Conservation (phyloP, 2,113 vertebrate species). For the Andinoacara biseriatus region DNA sequence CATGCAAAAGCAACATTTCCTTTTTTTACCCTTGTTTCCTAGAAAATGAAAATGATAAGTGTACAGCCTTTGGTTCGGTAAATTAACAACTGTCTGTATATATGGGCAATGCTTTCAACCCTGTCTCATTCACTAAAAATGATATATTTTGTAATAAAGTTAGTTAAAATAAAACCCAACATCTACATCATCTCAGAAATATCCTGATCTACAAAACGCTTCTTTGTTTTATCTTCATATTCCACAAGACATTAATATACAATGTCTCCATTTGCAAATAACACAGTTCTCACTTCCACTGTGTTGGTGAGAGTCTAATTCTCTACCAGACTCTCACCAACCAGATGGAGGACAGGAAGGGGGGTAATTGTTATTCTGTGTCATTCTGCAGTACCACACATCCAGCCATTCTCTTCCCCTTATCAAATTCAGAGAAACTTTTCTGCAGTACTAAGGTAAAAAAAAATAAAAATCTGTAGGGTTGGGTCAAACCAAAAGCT, state of each 20-base stretch:
- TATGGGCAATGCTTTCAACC: neutral
- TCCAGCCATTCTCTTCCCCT: neutral
- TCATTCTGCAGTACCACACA: neutral
- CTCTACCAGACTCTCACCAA: neutral
- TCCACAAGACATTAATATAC: neutral
- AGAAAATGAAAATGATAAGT: conserved; percentile 35
- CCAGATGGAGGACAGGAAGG: neutral
- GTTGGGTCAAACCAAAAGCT: neutral
- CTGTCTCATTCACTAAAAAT: neutral
- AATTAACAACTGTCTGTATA: neutral
- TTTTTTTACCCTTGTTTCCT: neutral
- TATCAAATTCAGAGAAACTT: neutral
- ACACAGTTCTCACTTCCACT: neutral
- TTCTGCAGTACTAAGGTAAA: neutral
- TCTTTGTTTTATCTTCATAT: neutral
- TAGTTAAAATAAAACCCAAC: neutral
- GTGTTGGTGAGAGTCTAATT: too few species aligned
- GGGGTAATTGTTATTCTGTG: neutral
- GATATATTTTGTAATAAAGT: neutral
- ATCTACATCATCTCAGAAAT: neutral
- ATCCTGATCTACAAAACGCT: neutral
- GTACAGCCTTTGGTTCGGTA: conserved; percentile 73
- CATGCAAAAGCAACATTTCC: conserved; percentile 81
- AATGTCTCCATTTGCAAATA: neutral
- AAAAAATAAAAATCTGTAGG: neutral